Conservation (phyloP, 2,888 invertebrate genomes). For the Ormyrus rosae region DNA sequence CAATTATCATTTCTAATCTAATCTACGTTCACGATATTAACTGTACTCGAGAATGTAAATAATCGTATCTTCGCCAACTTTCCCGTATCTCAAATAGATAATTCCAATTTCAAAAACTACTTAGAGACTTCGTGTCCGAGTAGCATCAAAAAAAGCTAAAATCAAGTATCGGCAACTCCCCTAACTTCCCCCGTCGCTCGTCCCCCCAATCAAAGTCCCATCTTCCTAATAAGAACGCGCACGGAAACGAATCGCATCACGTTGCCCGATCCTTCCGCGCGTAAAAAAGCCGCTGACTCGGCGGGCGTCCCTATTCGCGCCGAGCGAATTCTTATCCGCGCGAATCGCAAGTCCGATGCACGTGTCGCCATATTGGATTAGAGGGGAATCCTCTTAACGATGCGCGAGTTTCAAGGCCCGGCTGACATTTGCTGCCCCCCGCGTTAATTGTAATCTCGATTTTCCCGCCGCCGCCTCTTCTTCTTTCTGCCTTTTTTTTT, state of each 20-base stretch:
- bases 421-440: slow-evolving; percentile 1
- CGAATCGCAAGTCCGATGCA: slow-evolving; percentile 30
- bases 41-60: no score
- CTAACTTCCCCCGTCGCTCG: no score
- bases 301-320: not conserved
- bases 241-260: not conserved
- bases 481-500: no score
- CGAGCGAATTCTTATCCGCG: slow-evolving; percentile 38
- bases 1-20: no score
- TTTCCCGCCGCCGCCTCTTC: no score
- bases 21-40: not conserved
- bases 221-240: not conserved
- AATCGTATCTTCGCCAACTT: no score
- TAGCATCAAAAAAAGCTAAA: no score
- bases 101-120: no score
- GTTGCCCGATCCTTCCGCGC: not conserved
- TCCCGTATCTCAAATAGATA: no score
- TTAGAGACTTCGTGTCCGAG: no score
- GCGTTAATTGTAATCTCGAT: slow-evolving; percentile 42
- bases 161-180: no score
- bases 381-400: slow-evolving; percentile 67
- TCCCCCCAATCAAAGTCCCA: no score
- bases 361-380: slow-evolving; percentile 68
- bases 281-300: slow-evolving; percentile 1
- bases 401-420: slow-evolving; percentile 30